Percentiles rank a stretch among this genome's conserved stretches.
phyloP scores from a whole-genome alignment of 2,888 invertebrate genomes.

The Drosophila cracens region DNA sequence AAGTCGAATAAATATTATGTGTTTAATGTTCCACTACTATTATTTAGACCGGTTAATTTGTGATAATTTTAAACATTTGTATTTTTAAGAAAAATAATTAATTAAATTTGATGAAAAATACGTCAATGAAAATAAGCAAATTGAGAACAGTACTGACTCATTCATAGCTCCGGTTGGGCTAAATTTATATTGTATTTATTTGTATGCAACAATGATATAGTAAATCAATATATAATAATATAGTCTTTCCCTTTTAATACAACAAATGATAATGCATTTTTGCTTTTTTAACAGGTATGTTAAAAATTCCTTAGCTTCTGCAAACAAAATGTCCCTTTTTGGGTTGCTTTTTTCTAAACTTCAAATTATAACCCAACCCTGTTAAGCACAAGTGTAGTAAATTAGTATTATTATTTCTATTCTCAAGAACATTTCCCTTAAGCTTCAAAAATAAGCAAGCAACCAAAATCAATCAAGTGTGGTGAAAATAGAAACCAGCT shows the following conservation, averaged over 20 bases:
- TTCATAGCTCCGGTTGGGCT: background rate
- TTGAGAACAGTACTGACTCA: background rate
- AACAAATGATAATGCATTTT: background rate
- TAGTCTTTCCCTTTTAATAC: background rate
- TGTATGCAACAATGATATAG: background rate
- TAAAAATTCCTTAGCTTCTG: background rate
- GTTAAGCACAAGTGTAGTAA: background rate
- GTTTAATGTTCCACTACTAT: background rate
- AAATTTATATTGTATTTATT: background rate
- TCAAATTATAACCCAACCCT: background rate
- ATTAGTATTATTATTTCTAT: background rate
- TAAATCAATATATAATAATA: background rate
- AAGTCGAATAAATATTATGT: background rate
- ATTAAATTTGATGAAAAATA: background rate
- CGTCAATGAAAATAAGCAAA: background rate
- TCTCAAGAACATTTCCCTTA: constrained; percentile 7
- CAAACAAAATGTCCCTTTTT: background rate
- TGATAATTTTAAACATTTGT: background rate
- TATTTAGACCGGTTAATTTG: too few relatives aligned
- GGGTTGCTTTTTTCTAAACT: background rate
- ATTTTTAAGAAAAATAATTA: background rate
- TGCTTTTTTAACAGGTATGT: background rate
- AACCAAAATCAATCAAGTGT: background rate
- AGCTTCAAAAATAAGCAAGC: constrained; percentile 3
- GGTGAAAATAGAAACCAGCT: constrained; percentile 27